Base-by-base conservation (phyloP, 1,140 invertebrate genomes). In the Drosophila bocqueti region DNA sequence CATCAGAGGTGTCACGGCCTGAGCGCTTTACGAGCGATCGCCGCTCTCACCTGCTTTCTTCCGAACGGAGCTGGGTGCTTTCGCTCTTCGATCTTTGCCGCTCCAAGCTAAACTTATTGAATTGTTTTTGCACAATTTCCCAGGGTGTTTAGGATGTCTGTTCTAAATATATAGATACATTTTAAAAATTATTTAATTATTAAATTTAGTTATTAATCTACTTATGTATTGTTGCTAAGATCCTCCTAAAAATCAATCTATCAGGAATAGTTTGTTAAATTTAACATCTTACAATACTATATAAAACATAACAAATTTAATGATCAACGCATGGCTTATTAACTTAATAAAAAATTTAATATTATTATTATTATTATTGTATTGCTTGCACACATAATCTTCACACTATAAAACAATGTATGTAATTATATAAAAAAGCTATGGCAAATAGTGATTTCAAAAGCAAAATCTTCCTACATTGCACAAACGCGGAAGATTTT, bases 401-500 rank as follows among this genome's bases (percentile, higher is more conserved):
- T 24, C 4, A 38, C 34, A 10, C 34, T 16, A 10, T 55, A 38
- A 55, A 55, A 38, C 34, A 38, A 24, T 21, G 9, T 26, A 38
- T 15, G 1, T 26, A 58, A 40, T 42, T n/a, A 58, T 24, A 40
- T 3, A 38, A 42, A n/a, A 58, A 42, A 21, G 11, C 49, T 31
- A 9, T 55, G 36, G n/a, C 34, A 40, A 40, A 47, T 29, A 40
- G 57, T 43, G 16, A 74, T 55, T n/a, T 64, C 45, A 76, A 79
- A 79, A 76, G 63, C 65, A 79, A 91, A 91, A 90, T 90, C 85
- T 90, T 90, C 85, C 85, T 90, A 82, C 71, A 90, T 90, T 90
- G 84, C 85, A 90, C 85, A 90, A 91, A 90, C 86, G 85, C 85
- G 85, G 85, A 90, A 90, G 86, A 85, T 90, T 90, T 89, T 69